These are phyloP conservation scores for Cynodonichthys magdalenae DNA, from an alignment of 2,797 vertebrate species.

Conservation along the genomic window DNA sequence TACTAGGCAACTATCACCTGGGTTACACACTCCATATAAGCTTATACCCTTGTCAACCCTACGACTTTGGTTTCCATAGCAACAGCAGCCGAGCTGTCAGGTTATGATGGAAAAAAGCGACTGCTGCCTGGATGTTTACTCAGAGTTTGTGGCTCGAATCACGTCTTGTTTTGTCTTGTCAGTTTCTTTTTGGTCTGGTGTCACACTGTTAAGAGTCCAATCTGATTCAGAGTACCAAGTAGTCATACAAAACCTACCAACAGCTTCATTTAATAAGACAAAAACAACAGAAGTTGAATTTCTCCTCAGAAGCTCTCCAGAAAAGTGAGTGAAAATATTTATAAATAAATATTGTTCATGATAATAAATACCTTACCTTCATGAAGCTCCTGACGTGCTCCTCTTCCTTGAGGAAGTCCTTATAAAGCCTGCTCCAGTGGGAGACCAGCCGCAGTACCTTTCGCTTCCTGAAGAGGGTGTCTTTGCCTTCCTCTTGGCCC, in stretches of 20 bases:
- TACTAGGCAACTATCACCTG: constrained; percentile 84
- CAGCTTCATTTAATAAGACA: constrained; percentile 12
- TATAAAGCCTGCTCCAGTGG: constrained; percentile 95
- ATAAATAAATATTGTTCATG: neutral
- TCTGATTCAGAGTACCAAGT: constrained; percentile 4
- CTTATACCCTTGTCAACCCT: constrained; percentile 77
- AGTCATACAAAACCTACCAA: constrained; percentile 17
- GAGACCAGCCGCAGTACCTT: constrained; percentile 95
- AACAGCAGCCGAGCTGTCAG: constrained; percentile 65
- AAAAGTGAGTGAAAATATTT: constrained; percentile 11
- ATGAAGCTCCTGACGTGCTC: constrained; percentile 95
- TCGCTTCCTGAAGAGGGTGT: constrained; percentile 91
- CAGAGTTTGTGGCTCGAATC: constrained; percentile 13
- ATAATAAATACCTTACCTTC: constrained; percentile 82
- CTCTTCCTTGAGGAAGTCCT: constrained; percentile 94
- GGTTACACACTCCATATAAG: constrained; percentile 73
- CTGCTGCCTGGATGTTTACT: constrained; percentile 19
- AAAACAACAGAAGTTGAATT: constrained; percentile 26
- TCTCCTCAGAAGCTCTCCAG: constrained; percentile 7
- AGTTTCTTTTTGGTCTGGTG: constrained; percentile 5
- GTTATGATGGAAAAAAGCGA: constrained; percentile 54
- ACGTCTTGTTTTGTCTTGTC: constrained; percentile 1
- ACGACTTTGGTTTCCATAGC: constrained; percentile 73
- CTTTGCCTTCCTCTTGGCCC: constrained; percentile 91
- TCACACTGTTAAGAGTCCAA: constrained; percentile 8